phyloP scores from a whole-genome alignment of 2,888 invertebrate species.

The Hoplodrina ambigua region DNA sequence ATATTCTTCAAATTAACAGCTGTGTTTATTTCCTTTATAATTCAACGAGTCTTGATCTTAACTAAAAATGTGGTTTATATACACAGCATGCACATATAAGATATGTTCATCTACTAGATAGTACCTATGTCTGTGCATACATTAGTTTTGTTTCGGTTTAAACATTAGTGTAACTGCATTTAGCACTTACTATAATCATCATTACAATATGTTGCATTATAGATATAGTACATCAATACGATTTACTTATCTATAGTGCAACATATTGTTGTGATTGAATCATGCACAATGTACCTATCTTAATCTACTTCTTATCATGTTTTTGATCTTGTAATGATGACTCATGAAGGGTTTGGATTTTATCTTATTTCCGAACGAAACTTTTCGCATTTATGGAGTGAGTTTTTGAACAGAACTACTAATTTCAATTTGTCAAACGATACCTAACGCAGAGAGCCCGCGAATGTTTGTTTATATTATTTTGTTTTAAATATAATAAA shows the following conservation, averaged over 20 bases:
- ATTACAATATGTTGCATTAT: too few species aligned
- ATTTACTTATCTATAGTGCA: too few species aligned
- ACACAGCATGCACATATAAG: too few species aligned
- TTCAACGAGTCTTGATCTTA: too few species aligned
- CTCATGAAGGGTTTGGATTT: background rate
- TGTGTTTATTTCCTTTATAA: background rate
- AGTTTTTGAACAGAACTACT: conserved; percentile 24
- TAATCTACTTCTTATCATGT: background rate
- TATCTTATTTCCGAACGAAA: conserved; percentile 18
- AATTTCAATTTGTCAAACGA: conserved; percentile 8
- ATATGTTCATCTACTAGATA: too few species aligned
- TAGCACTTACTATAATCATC: too few species aligned
- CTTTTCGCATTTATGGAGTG: background rate
- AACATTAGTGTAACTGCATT: too few species aligned
- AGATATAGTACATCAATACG: too few species aligned
- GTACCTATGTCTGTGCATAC: too few species aligned
- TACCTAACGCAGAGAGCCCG: conserved; percentile 26
- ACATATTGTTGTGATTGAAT: background rate
- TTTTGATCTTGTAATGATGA: conserved; percentile 11
- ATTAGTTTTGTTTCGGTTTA: too few species aligned
- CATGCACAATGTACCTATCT: background rate
- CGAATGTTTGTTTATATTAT: conserved; percentile 44
- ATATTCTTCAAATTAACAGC: conserved; percentile 67
- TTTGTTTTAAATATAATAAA: background rate
- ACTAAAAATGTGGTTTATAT: too few species aligned